Evolutionary conservation across 2,888 invertebrate species (phyloP).

Genomic region (Caprella mutica): DNA sequence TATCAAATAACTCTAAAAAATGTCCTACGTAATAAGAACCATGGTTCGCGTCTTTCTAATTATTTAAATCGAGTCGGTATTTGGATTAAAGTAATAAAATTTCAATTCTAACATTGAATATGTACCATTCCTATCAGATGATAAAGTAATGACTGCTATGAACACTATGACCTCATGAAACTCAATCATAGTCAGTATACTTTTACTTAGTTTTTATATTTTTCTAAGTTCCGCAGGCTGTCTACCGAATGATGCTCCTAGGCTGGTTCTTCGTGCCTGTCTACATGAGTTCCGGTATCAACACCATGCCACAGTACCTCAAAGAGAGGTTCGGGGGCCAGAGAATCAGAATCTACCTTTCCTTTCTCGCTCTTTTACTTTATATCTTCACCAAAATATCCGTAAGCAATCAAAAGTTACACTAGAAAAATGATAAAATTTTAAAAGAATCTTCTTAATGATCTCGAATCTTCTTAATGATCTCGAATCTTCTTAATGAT

Average conservation of each 20-base stretch:
- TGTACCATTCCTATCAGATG: too few species aligned
- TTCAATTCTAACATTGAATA: too few species aligned
- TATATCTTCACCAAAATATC: slow-evolving; percentile 49
- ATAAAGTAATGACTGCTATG: background rate
- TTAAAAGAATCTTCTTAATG: too few species aligned
- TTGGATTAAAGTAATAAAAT: too few species aligned
- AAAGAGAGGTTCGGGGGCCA: slow-evolving; percentile 46
- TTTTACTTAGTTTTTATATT: too few species aligned
- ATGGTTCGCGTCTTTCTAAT: too few species aligned
- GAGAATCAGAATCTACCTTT: slow-evolving; percentile 46
- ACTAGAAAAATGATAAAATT: too few species aligned
- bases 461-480: too few species aligned
- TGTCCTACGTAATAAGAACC: too few species aligned
- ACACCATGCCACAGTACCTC: slow-evolving; percentile 48
- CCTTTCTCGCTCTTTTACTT: slow-evolving; percentile 44
- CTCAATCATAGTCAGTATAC: background rate
- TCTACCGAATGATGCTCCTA: slow-evolving; percentile 44
- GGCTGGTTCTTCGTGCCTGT: slow-evolving; percentile 49
- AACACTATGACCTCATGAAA: background rate
- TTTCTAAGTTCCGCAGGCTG: slow-evolving; percentile 45
- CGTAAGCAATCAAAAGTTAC: slow-evolving; percentile 40
- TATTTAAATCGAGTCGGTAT: too few species aligned
- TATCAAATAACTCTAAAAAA: too few species aligned
- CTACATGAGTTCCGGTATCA: slow-evolving; percentile 45
- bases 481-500: too few species aligned